These are phyloP conservation scores for Phaethon lepturus DNA, from an alignment of 2,113 vertebrate species.

Conservation along the genomic window DNA sequence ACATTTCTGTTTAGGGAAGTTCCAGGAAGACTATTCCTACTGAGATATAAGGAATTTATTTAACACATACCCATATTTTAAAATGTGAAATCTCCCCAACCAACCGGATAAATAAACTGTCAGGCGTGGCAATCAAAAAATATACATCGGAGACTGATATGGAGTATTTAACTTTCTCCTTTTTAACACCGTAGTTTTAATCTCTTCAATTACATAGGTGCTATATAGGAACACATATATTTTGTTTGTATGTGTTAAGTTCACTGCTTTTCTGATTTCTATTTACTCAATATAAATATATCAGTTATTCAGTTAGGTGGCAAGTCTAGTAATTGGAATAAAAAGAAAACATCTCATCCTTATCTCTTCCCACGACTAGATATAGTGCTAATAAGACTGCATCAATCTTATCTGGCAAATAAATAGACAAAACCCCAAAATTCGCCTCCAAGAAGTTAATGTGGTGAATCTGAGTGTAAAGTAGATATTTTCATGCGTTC, in stretches of 20 bases:
- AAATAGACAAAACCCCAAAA: constrained; percentile 93
- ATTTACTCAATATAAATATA: constrained; percentile 87
- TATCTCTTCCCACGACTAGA: constrained; percentile 86
- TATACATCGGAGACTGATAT: not conserved
- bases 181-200: constrained; percentile 64
- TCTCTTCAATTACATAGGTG: constrained; percentile 68
- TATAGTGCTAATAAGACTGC: constrained; percentile 93
- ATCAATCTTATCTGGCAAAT: constrained; percentile 94
- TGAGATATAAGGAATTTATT: not conserved
- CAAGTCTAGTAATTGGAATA: constrained; percentile 89
- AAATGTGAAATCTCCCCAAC: not conserved
- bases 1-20: not conserved
- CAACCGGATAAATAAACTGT: not conserved
- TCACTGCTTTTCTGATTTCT: constrained; percentile 84
- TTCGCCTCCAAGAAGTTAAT: constrained; percentile 94
- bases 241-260: constrained; percentile 80
- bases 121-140: not conserved
- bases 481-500: constrained; percentile 97
- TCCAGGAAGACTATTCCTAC: not conserved
- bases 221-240: constrained; percentile 70
- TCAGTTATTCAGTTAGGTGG: constrained; percentile 87
- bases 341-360: constrained; percentile 85
- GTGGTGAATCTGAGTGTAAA: constrained; percentile 98
- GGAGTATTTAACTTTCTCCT: not conserved
- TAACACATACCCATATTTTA: not conserved